phyloP scores from a whole-genome alignment of 2,888 invertebrate species.

The Tuta absoluta region DNA sequence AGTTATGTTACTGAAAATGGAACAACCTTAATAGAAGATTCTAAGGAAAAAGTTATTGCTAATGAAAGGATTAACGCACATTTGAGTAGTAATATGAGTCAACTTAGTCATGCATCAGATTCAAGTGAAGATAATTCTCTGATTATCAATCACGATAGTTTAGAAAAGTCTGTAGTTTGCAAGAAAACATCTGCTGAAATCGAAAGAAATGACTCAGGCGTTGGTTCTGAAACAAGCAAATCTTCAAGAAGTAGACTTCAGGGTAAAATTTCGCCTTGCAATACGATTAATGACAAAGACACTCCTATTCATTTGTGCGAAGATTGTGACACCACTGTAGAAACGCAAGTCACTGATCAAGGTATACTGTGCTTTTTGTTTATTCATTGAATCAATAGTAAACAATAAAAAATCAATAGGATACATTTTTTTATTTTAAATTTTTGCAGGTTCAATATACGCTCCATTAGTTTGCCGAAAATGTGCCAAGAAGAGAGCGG shows the following conservation, averaged over 20 bases:
- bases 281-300: conserved; percentile 76
- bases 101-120: conserved; percentile 90
- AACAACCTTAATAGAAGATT: conserved; percentile 75
- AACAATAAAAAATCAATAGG: not conserved
- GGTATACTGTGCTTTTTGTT: conserved; percentile 52
- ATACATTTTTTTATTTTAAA: conserved; percentile 6
- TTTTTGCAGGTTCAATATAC: conserved; percentile 83
- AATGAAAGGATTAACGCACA: conserved; percentile 63
- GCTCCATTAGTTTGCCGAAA: conserved; percentile 92
- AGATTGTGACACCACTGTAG: conserved; percentile 92
- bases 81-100: conserved; percentile 86
- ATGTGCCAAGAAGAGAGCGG: conserved; percentile 92
- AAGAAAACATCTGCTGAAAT: conserved; percentile 87
- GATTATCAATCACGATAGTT: conserved; percentile 80
- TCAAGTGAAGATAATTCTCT: conserved; percentile 92
- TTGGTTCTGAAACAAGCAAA: conserved; percentile 95
- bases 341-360: conserved; percentile 86
- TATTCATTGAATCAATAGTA: not conserved
- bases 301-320: conserved; percentile 88
- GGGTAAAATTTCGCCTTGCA: conserved; percentile 78
- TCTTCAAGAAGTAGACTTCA: conserved; percentile 89
- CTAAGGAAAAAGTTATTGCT: conserved; percentile 81
- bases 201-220: conserved; percentile 95
- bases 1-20: conserved; percentile 79
- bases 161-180: conserved; percentile 78